Base-by-base conservation (phyloP, 1,140 invertebrate genomes). In the Sycophaga agraensis region DNA sequence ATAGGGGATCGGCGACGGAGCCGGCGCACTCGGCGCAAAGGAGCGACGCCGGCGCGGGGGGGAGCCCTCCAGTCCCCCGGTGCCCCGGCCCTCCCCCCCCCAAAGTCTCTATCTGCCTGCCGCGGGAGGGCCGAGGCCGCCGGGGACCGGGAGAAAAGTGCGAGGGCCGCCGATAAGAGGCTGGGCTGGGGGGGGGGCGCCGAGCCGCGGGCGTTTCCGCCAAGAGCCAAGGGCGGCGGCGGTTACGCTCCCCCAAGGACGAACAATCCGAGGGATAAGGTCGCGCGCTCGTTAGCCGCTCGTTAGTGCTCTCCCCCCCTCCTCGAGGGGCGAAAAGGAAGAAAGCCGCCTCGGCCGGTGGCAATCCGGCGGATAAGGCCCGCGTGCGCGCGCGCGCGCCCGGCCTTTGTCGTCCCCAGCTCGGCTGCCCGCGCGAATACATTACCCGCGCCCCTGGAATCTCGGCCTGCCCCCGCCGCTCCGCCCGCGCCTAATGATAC, bases 281-380 rank as follows among this genome's bases (percentile, higher is more conserved):
- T 54, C 50, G 50, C 59, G 42, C 49, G 58, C 48, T 61, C 59
- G 59, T 61, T 61, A 61, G 59, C 59, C 50, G 59, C 42, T 61
- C 59, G 59, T 61, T 61, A 61, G 50, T 37, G 50, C 45, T 50
- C 24, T 16, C n/a, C n/a, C n/a, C 35, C 51, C 39, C 22, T 22
- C 39, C 17, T 22, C 11, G 21, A 17, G 31, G 21, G 16, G 56
- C 45, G 50, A 59, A 49, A 59, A 59, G 46, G n/a, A n/a, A n/a
- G 50, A 58, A 58, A 49, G 45, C 56, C 56, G 49, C 56, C 49
- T 58, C 49, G 56, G 54, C 34, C 14, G 24, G 19, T 14, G 46
- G 24, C 16, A 51, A 51, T 43, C 28, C 57, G 35, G 43, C 22
- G 57, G 48, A 59, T 45, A 51, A 59, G 14, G 48, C n/a, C n/a